Conservation (phyloP, 2,797 vertebrate species). For the Lycodopsis pacificus region DNA sequence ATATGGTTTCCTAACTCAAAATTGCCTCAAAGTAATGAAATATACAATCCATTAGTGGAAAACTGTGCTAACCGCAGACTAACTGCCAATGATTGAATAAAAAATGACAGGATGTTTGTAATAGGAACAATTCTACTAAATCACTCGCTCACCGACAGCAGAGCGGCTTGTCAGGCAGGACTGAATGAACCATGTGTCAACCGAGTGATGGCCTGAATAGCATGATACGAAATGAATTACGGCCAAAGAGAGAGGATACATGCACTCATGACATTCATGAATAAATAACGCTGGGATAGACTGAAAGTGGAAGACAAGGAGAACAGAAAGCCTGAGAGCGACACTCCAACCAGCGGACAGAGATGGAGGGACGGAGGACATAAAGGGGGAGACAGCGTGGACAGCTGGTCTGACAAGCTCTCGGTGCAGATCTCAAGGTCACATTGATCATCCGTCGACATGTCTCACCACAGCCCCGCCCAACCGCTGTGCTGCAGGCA, state of each 20-base stretch:
- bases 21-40: background rate
- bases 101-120: background rate
- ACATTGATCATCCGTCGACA: constrained; percentile 69
- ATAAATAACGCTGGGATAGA: constrained; percentile 29
- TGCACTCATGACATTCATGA: background rate
- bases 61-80: background rate
- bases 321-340: background rate
- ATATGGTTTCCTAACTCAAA: background rate
- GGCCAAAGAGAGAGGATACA: background rate
- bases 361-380: constrained; percentile 19
- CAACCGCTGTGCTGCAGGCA: constrained; percentile 18
- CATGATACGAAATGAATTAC: constrained; percentile 14
- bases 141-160: background rate
- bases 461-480: constrained; percentile 50
- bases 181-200: constrained; percentile 34
- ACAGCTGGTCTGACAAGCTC: constrained; percentile 36
- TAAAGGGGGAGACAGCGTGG: background rate
- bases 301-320: constrained; percentile 13
- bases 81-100: background rate
- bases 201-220: constrained; percentile 12
- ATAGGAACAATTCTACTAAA: background rate
- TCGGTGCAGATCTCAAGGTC: constrained; percentile 74
- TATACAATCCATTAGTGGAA: background rate
- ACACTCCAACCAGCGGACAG: background rate
- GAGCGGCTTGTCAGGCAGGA: background rate